Evolutionary conservation across 2,888 invertebrate genomes (phyloP).

Genomic region (Eupelmus urozonus): DNA sequence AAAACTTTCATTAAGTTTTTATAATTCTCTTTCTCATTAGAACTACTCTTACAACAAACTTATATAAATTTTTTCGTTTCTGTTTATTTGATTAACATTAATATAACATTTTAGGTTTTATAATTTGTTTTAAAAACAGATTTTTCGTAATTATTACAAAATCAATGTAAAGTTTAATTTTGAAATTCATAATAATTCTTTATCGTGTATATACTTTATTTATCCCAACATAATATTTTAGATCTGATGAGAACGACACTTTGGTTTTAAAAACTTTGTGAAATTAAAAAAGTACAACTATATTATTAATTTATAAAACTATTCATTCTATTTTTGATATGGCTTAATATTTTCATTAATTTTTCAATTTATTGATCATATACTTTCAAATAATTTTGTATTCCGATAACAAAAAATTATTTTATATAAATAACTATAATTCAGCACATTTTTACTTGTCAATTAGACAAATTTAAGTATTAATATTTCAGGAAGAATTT

Average conservation of each 20-base stretch:
- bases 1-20: slow-evolving; percentile 30
- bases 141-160: too few relatives aligned
- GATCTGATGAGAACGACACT: neutral
- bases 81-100: too few relatives aligned
- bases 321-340: slow-evolving; percentile 1
- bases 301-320: slow-evolving; percentile 9
- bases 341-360: neutral
- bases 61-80: neutral
- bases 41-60: slow-evolving; percentile 9
- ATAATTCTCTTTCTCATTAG: slow-evolving; percentile 11
- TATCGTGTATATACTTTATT: too few relatives aligned
- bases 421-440: slow-evolving; percentile 2
- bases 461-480: neutral
- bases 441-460: slow-evolving; percentile 3
- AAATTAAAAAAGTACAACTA: neutral
- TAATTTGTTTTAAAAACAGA: too few relatives aligned
- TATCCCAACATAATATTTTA: neutral
- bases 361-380: too few relatives aligned
- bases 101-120: neutral
- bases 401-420: too few relatives aligned
- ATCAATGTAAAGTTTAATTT: too few relatives aligned
- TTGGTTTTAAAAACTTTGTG: slow-evolving; percentile 27
- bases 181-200: slow-evolving; percentile 5
- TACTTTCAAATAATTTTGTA: too few relatives aligned
- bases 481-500: slow-evolving; percentile 24